Evolutionary conservation across 2,888 invertebrate species (phyloP).

Genomic region (Invenusta paracnida): DNA sequence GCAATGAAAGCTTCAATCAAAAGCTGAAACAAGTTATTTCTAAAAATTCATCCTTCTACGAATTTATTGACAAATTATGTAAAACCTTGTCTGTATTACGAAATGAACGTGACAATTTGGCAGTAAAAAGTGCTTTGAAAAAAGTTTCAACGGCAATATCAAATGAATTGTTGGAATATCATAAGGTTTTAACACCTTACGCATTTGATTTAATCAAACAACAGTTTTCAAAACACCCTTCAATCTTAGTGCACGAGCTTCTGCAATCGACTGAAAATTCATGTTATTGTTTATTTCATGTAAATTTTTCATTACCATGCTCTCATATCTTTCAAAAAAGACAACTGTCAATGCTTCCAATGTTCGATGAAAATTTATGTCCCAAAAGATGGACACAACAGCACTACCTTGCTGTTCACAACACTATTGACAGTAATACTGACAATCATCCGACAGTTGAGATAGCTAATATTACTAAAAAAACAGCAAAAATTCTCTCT

Average conservation of each 20-base stretch:
- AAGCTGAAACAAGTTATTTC: too few relatives aligned
- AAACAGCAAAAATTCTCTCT: background rate
- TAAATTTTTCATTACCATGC: background rate
- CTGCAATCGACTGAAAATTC: background rate
- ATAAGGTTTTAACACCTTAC: background rate
- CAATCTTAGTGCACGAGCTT: background rate
- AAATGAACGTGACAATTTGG: too few relatives aligned
- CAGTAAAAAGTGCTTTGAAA: too few relatives aligned
- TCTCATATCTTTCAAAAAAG: background rate
- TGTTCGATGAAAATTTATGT: background rate
- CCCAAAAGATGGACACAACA: background rate
- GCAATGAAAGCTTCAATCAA: too few relatives aligned
- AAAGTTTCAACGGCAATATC: too few relatives aligned
- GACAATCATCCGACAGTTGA: background rate
- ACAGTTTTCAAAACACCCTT: background rate
- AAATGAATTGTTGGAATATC: background rate
- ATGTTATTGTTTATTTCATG: background rate
- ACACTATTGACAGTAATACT: background rate
- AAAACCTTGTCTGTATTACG: too few relatives aligned
- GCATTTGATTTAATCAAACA: too few relatives aligned
- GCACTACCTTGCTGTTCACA: background rate
- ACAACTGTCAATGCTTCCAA: background rate
- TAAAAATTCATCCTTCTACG: too few relatives aligned
- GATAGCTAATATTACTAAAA: background rate
- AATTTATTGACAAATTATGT: too few relatives aligned